Conservation (phyloP, 2,113 vertebrate species). For the Gambusia holbrooki region DNA sequence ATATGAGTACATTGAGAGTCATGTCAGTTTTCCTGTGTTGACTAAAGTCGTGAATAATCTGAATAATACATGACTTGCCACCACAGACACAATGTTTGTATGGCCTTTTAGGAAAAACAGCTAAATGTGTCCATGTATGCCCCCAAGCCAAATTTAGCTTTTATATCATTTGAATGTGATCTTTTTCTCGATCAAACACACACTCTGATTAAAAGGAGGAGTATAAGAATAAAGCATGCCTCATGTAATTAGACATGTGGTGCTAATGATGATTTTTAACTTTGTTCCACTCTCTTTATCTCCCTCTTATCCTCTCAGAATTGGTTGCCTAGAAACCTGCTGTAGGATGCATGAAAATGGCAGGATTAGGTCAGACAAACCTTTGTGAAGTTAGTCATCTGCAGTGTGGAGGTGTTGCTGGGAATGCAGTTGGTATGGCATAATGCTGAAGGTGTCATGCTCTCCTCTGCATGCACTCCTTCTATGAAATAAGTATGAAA, state of each 20-base stretch:
- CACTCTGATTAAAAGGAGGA: background rate
- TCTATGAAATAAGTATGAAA: constrained; percentile 2
- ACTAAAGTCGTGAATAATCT: background rate
- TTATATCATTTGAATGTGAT: background rate
- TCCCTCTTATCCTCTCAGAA: constrained; percentile 38
- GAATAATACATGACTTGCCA: background rate
- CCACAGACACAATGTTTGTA: background rate
- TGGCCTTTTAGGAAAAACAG: background rate
- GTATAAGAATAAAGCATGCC: constrained; percentile 21
- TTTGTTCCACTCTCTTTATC: constrained; percentile 52
- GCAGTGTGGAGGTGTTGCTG: constrained; percentile 59
- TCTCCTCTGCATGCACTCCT: constrained; percentile 14
- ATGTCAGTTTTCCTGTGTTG: no score
- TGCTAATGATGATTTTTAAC: constrained; percentile 26
- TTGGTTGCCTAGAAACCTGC: constrained; percentile 75
- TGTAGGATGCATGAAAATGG: constrained; percentile 71
- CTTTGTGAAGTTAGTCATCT: constrained; percentile 74
- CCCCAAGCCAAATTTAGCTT: background rate
- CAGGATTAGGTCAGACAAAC: constrained; percentile 75
- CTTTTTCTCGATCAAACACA: background rate
- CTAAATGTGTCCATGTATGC: background rate
- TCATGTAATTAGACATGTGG: constrained; percentile 36
- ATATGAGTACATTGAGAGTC: no score
- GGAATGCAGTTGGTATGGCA: constrained; percentile 33
- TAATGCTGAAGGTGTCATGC: constrained; percentile 29